Evolutionary conservation across 2,113 vertebrate genomes (phyloP).

Genomic region (Epinephelus cyanopodus): DNA sequence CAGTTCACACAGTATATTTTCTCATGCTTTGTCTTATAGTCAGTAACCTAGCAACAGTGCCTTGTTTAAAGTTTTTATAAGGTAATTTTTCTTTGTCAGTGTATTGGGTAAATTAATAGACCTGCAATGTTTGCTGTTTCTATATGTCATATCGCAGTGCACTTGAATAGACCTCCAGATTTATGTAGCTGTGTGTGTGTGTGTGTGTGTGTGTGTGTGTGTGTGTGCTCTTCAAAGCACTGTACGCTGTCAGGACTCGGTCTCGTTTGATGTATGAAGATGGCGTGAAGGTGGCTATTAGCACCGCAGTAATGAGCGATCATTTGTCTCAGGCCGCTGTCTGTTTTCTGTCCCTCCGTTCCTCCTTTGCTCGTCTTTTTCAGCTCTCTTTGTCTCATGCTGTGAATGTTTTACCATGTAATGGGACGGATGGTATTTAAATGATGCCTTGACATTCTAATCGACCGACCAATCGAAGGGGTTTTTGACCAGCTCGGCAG

Average conservation of each 20-base stretch:
- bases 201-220: background rate
- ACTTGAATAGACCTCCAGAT: background rate
- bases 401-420: conserved; percentile 28
- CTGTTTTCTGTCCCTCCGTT: conserved; percentile 6
- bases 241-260: conserved; percentile 7
- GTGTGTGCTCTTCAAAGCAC: conserved; percentile 16
- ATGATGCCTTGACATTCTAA: conserved; percentile 38
- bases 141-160: background rate
- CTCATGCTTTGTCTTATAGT: background rate
- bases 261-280: conserved; percentile 54
- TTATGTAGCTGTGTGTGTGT: background rate
- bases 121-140: background rate
- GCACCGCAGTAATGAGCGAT: conserved; percentile 53
- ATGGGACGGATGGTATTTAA: background rate
- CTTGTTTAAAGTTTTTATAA: background rate
- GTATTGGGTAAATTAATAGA: background rate
- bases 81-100: background rate
- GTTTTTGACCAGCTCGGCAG: too few species aligned
- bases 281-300: conserved; percentile 37
- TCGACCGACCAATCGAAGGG: background rate
- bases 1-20: background rate
- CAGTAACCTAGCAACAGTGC: conserved; percentile 73
- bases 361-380: background rate
- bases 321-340: conserved; percentile 17
- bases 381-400: background rate